Conservation (phyloP, 2,888 invertebrate genomes). For the Frankliniella fusca region DNA sequence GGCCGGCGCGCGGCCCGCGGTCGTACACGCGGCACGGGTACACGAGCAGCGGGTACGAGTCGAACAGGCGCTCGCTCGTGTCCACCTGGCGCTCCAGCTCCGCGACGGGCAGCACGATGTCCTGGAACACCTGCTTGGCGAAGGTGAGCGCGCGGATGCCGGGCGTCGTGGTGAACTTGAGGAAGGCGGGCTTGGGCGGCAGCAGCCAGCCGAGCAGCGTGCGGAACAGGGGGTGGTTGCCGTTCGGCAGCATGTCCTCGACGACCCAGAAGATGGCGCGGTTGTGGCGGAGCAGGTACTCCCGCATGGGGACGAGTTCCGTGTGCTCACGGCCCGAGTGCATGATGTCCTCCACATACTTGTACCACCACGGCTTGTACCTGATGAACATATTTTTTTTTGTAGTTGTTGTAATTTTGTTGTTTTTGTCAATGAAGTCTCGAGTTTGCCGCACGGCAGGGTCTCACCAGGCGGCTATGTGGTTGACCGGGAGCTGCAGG, state of each 20-base stretch:
- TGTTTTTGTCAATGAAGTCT: no score
- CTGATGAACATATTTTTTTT: background rate
- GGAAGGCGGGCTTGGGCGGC: slow-evolving; percentile 66
- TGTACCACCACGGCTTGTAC: slow-evolving; percentile 69
- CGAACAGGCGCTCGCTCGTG: slow-evolving; percentile 57
- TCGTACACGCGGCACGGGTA: slow-evolving; percentile 65
- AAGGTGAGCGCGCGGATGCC: slow-evolving; percentile 64
- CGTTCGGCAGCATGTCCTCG: slow-evolving; percentile 66
- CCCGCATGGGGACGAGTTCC: slow-evolving; percentile 59
- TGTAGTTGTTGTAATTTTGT: no score
- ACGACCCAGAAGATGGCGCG: slow-evolving; percentile 69
- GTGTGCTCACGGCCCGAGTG: slow-evolving; percentile 51
- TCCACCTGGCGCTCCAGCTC: slow-evolving; percentile 62
- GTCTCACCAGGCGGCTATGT: slow-evolving; percentile 55
- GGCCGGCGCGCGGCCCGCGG: slow-evolving; percentile 57
- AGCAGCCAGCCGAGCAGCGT: slow-evolving; percentile 62
- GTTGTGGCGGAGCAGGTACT: slow-evolving; percentile 63
- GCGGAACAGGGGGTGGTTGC: slow-evolving; percentile 61
- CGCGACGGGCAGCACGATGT: slow-evolving; percentile 62
- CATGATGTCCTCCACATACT: slow-evolving; percentile 59
- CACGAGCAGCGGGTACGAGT: slow-evolving; percentile 63
- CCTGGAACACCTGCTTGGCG: slow-evolving; percentile 67
- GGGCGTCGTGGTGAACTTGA: slow-evolving; percentile 68
- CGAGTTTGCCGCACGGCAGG: background rate
- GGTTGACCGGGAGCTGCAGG: slow-evolving; percentile 51